A percentile compares a stretch with the other conserved stretches of the same genome.
Evolutionary conservation across 1,140 invertebrate species (phyloP).

Genomic region (Teleopsis dalmanni): DNA sequence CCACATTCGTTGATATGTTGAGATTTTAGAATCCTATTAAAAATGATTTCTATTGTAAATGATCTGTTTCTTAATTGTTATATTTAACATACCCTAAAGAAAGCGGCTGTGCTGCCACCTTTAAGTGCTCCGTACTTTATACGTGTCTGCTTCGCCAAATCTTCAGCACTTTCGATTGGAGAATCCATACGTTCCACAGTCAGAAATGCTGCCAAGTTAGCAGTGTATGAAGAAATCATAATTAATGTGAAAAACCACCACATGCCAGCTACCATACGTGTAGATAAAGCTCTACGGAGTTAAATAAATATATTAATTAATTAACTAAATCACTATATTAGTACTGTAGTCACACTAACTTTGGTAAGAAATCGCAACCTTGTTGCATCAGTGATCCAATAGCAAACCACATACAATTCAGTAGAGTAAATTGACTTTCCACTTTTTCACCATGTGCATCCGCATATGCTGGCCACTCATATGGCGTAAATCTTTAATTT

Average conservation of each 20-base stretch:
- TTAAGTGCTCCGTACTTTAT: conserved; percentile 94
- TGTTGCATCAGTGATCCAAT: conserved; percentile 91
- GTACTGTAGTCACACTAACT: conserved; percentile 50
- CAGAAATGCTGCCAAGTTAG: conserved; percentile 93
- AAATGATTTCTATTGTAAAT: not conserved
- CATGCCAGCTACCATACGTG: conserved; percentile 82
- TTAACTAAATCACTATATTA: not conserved
- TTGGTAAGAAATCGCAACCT: conserved; percentile 83
- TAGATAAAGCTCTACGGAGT: conserved; percentile 67
- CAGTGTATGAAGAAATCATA: conserved; percentile 97
- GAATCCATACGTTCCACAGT: conserved; percentile 95
- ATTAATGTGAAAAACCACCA: conserved; percentile 99
- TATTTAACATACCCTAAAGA: conserved; percentile 71
- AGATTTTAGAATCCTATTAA: conserved; percentile 82
- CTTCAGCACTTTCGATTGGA: conserved; percentile 91
- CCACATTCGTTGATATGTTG: conserved; percentile 88
- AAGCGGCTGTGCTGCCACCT: conserved; percentile 84
- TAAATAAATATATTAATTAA: not conserved
- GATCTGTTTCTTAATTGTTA: not conserved
- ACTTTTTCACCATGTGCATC: conserved; percentile 64
- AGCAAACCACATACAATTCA: conserved; percentile 93
- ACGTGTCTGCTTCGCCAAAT: conserved; percentile 91
- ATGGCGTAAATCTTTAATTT: conserved; percentile 73
- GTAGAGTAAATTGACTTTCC: conserved; percentile 86
- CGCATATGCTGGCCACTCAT: conserved; percentile 86